These are phyloP conservation scores for Nibea coibor DNA, from an alignment of 2,113 vertebrate species.

Conservation along the genomic window DNA sequence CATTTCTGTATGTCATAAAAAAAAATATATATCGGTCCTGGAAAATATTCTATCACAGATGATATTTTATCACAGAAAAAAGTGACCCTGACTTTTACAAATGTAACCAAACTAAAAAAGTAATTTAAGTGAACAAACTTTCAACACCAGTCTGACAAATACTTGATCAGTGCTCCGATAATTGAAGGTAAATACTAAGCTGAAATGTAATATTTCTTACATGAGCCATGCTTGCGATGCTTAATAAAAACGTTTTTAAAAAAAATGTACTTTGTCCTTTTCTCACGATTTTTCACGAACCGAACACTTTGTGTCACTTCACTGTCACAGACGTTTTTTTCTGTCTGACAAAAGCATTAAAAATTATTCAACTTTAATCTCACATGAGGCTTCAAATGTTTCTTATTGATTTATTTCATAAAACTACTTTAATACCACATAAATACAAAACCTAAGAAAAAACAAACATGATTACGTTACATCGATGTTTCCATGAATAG, in stretches of 20 bases:
- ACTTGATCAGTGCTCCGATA: conserved; percentile 33
- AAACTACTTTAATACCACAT: conserved; percentile 18
- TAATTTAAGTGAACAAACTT: not conserved
- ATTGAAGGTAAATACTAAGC: conserved; percentile 12
- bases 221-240: conserved; percentile 9
- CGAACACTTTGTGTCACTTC: not conserved
- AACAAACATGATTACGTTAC: not conserved
- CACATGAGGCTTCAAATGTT: not conserved
- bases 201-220: conserved; percentile 7
- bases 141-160: not conserved
- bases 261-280: not conserved
- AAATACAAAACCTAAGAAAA: conserved; percentile 36
- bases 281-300: not conserved
- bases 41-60: conserved; percentile 36
- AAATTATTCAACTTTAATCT: not conserved
- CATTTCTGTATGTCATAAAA: conserved; percentile 33
- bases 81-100: conserved; percentile 16
- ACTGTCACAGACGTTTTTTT: not conserved
- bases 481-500: conserved; percentile 8
- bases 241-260: conserved; percentile 12
- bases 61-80: not conserved
- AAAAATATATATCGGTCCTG: conserved; percentile 12
- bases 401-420: conserved; percentile 18
- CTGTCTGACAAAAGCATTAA: not conserved
- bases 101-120: conserved; percentile 3